Evolutionary conservation across 2,797 vertebrate species (phyloP), one percentile per base, ranked within the genome.

Genomic region (Phrynocephalus forsythii): DNA sequence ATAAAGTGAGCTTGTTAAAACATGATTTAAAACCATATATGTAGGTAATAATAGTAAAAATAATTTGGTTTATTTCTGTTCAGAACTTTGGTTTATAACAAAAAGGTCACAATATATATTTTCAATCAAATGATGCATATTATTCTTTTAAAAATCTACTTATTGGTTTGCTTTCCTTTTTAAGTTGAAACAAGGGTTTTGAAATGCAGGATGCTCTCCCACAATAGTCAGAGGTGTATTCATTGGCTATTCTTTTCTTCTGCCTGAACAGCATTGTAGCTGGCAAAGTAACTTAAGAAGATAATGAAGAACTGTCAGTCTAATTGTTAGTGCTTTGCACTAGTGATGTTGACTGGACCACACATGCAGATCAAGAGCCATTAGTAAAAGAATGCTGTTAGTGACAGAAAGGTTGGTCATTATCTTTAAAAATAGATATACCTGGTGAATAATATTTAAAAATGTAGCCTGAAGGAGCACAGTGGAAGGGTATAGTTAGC

Each of bases 291-390:
- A 69, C 18, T 86, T 71, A 79, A 79, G 71, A 80, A 80, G 67
- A 86, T 56, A 79, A 86, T 79, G 69, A 86, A 86, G 85, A 86
- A 56, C 67, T 38, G 67, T 86, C 78, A 68, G 75, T 79, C 30
- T 86, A 67, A 79, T 86, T 86, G 85, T 86, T 86, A 30, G 38
- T 56, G 44, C 77, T 80, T 79, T 80, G 77, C 56, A 60, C 67
- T 66, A 86, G n/a, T 68, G 67, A 86, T 56, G 63, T 48, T 86
- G 52, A 86, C 48, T 78, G 28, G 85, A 52, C 85, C 85, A 79
- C 85, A 79, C 84, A 77, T 66, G 30, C 20, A 7, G 66, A 68
- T 48, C 13, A 67, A 82, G 24, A 16, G 80, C 33, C 22, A 81
- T 68, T 82, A 26, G 80, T 44, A 24, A 80, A 81, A 81, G 38